phyloP scores from a whole-genome alignment of 2,113 vertebrate species.

The Rynchops niger region DNA sequence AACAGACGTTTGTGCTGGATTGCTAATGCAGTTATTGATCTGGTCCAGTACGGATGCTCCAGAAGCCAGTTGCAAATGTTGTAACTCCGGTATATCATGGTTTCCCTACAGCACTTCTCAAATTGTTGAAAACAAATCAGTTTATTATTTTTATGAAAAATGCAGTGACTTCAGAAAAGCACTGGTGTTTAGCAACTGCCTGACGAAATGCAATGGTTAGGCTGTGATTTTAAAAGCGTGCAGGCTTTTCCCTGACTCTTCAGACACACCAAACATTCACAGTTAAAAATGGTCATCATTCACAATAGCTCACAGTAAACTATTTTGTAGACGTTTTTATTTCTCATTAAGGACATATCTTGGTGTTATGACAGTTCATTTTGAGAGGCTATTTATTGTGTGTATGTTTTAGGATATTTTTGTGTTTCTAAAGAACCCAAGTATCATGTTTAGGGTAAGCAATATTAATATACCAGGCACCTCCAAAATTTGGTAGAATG shows the following conservation, averaged over 20 bases:
- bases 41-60: neutral
- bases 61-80: neutral
- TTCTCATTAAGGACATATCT: neutral
- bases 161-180: neutral
- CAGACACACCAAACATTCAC: neutral
- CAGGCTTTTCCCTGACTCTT: neutral
- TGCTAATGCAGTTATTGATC: neutral
- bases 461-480: neutral
- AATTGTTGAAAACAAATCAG: neutral
- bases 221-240: neutral
- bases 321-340: neutral
- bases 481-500: neutral
- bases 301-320: neutral
- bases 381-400: neutral
- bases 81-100: fast-evolving
- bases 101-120: neutral
- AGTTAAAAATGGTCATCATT: neutral
- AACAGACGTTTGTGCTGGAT: neutral
- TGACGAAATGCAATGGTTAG: neutral
- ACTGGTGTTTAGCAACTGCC: neutral
- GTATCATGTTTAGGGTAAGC: neutral
- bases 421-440: neutral
- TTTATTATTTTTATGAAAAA: neutral
- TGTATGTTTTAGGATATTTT: neutral
- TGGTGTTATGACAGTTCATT: neutral